Base-by-base conservation (phyloP, 2,888 invertebrate species). In the Kuschelorhynchus macadamiae region DNA sequence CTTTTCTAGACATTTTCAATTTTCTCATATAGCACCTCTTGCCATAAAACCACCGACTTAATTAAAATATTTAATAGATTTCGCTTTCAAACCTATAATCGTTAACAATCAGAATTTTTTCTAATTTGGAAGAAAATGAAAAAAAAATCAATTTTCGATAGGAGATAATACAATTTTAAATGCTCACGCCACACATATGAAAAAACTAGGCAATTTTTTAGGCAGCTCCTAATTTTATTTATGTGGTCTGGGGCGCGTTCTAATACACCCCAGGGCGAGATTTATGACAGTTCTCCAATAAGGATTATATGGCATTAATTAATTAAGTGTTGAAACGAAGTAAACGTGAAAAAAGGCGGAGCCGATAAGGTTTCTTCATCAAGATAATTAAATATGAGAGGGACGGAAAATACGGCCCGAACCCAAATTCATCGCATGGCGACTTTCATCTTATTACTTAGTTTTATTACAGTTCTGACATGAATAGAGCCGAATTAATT, bases 281-380 rank as follows among this genome's bases (percentile, higher is more conserved):
- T 66, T 66, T 66, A 66, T 60, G 59, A 66, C 59, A 53, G 53
- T 53, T 66, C 52, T 59, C 53, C 66, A 50, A 66, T 66, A 66
- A 53, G 60, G 66, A 60, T 60, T 66, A 59, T 30, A 30, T 66
- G 60, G 44, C 53, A 44, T 66, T 66, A 66, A 66, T 66, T 66
- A 66, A 66, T 66, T 66, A 66, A 66, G 66, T 66, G 66, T 59
- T 66, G 66, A 66, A 66, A 66, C 33, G 66, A 47, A 66, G 60
- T 53, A 39, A 59, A 66, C 59, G 53, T 33, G 66, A 59, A 66
- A 60, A 66, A 60, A 60, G 66, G 66, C 66, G 60, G 33, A 53
- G 60, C 59, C 60, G 36, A 66, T 66, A 53, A 47, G 44, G 47
- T 33, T 66, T 60, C 66, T 60, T 66, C 66, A 53, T 66, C 59